These are phyloP conservation scores for Glaucopsyche alexis DNA, from an alignment of 2,888 invertebrate species.

Conservation along the genomic window DNA sequence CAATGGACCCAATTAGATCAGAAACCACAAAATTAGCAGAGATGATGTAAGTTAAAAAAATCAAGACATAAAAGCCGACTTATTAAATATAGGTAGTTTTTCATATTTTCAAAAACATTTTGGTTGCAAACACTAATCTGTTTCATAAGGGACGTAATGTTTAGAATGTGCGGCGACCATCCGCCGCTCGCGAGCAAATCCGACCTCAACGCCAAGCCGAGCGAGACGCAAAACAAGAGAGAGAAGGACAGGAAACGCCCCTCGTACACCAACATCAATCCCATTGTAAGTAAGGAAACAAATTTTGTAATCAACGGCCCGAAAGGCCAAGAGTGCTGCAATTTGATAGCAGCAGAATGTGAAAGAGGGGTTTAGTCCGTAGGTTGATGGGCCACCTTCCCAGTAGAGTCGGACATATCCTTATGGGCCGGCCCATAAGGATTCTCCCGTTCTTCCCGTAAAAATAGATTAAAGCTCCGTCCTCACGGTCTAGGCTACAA, in stretches of 20 bases:
- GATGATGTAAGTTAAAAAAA: conserved; percentile 61
- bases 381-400: too few relatives aligned
- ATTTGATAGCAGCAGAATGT: too few relatives aligned
- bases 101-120: background rate
- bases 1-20: conserved; percentile 56
- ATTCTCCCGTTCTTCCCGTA: too few relatives aligned
- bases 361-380: too few relatives aligned
- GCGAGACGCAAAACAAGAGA: conserved; percentile 44
- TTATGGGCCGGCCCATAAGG: too few relatives aligned
- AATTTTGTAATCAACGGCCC: too few relatives aligned
- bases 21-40: conserved; percentile 57
- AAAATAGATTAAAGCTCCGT: too few relatives aligned
- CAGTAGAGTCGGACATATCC: too few relatives aligned
- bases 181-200: conserved; percentile 61
- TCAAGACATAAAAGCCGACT: background rate
- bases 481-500: too few relatives aligned
- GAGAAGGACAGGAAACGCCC: conserved; percentile 46
- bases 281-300: conserved; percentile 49
- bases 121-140: background rate
- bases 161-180: conserved; percentile 73
- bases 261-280: conserved; percentile 44
- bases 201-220: conserved; percentile 54
- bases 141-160: conserved; percentile 13
- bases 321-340: too few relatives aligned
- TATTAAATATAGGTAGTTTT: background rate